Percentiles rank a stretch among this genome's conserved stretches.
phyloP scores from a whole-genome alignment of 1,140 invertebrate genomes.

The Scylla paramamosain region DNA sequence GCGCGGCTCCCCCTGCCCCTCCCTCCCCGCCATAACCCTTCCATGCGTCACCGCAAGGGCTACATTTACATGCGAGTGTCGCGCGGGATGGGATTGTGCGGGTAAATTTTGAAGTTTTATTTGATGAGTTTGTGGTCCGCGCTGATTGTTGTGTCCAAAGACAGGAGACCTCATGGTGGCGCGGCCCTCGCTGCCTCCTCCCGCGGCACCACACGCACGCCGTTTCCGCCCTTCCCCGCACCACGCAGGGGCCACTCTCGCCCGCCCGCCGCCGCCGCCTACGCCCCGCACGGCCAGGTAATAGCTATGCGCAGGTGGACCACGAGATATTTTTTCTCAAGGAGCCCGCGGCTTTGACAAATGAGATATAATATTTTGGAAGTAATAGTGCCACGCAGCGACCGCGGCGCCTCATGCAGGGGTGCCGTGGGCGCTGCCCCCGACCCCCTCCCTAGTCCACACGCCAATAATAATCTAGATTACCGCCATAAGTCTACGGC shows the following conservation, averaged over 20 bases:
- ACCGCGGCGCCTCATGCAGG: not conserved
- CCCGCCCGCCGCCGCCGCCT: not conserved
- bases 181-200: not conserved
- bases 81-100: constrained; percentile 57
- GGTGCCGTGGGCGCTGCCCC: not conserved
- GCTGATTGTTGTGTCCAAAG: constrained; percentile 65
- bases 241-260: constrained; percentile 29
- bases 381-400: constrained; percentile 62
- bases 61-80: constrained; percentile 67
- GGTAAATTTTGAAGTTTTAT: constrained; percentile 70
- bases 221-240: not conserved
- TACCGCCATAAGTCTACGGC: not conserved
- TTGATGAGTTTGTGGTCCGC: constrained; percentile 64
- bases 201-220: not conserved
- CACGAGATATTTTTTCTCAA: constrained; percentile 72
- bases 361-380: constrained; percentile 73
- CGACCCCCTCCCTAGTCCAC: not conserved
- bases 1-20: constrained; percentile 32
- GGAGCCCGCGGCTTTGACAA: constrained; percentile 70
- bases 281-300: constrained; percentile 27
- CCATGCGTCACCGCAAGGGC: constrained; percentile 55
- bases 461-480: not conserved
- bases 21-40: constrained; percentile 45
- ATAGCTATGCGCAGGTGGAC: constrained; percentile 69
- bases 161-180: constrained; percentile 65